Percentiles rank a stretch among this genome's conserved stretches.
phyloP scores from a whole-genome alignment of 2,888 invertebrate species.

The Exocentrus adspersus region DNA sequence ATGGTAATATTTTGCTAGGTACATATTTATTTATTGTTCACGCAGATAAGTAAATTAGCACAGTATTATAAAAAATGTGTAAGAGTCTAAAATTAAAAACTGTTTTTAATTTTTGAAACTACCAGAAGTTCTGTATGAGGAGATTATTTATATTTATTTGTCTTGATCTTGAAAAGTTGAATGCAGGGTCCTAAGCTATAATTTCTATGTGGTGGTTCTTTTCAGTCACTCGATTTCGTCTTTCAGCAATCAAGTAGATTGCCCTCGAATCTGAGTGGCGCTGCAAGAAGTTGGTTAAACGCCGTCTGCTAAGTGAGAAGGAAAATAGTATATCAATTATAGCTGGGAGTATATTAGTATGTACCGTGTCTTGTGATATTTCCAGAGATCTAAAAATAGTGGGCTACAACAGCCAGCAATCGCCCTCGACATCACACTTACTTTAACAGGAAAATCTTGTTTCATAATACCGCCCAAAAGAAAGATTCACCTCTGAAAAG shows the following conservation, averaged over 20 bases:
- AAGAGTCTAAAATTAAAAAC: no score
- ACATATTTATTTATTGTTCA: not conserved
- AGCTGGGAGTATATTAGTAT: conserved; percentile 29
- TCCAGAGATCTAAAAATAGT: conserved; percentile 61
- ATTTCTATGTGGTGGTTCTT: no score
- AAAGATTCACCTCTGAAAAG: conserved; percentile 18
- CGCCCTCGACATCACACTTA: conserved; percentile 48
- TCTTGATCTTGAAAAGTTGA: no score
- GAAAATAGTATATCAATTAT: conserved; percentile 23
- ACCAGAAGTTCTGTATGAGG: no score
- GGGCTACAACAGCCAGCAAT: conserved; percentile 52
- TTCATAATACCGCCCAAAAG: conserved; percentile 54
- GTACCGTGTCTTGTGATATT: conserved; percentile 57
- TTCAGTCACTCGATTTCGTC: no score
- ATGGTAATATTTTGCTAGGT: conserved; percentile 18
- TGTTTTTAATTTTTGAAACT: no score
- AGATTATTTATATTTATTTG: no score
- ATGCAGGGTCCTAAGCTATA: no score
- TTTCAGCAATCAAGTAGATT: not conserved
- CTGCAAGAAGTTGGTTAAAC: conserved; percentile 9
- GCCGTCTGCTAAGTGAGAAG: conserved; percentile 18
- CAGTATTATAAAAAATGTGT: not conserved
- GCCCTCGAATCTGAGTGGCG: not conserved
- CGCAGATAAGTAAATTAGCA: not conserved
- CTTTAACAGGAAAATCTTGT: conserved; percentile 59